Evolutionary conservation across 2,113 vertebrate species (phyloP), one percentile per base, ranked within the genome.

Genomic region (Girardinichthys multiradiatus): DNA sequence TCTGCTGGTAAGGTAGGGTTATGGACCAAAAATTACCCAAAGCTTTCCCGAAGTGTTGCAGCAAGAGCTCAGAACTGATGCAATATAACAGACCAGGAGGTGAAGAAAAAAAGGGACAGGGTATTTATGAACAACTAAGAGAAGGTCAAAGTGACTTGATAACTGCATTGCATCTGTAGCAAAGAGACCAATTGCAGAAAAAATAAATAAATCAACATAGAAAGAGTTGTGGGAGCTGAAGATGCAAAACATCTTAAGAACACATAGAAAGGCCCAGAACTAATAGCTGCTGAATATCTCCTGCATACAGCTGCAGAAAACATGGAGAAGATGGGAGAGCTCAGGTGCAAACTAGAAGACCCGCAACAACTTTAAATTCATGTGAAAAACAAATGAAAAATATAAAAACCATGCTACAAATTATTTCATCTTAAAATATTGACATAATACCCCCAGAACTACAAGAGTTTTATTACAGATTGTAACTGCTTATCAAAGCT

Each of bases 41-140:
- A 48, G 35, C 30, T 79, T 72, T 79, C 70, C 77, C 83, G 88
- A 91, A 90, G 87, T 84, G 82, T 64, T 83, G 58, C 78, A 67
- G 13, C 30, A 68, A 64, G 24, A 72, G 48, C 35, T 76, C 14
- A 69, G 60, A 64, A 9, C 42, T 87, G 78, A 76, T 69, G 88
- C 87, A 90, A 92, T 30, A 13, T n/a, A 59, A 35, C 1, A 1
- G 19, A 63, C 61, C 31, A 30, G 27, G 24, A 51, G 57, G 1
- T 17, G 28, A 67, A 39, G 17, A 14, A 62, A 4, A 51, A 21
- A 72, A 31, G 10, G 1, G 12, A 42, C 5, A 31, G 30, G 24
- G 11, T 33, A 30, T 9, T 51, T 68, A 26, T 31, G 39, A 28
- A 35, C 6, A 57, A 62, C 15, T 26, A 35, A 27, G 30, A 57